Evolutionary conservation across 2,113 vertebrate species (phyloP).

Genomic region (Malurus elegans): DNA sequence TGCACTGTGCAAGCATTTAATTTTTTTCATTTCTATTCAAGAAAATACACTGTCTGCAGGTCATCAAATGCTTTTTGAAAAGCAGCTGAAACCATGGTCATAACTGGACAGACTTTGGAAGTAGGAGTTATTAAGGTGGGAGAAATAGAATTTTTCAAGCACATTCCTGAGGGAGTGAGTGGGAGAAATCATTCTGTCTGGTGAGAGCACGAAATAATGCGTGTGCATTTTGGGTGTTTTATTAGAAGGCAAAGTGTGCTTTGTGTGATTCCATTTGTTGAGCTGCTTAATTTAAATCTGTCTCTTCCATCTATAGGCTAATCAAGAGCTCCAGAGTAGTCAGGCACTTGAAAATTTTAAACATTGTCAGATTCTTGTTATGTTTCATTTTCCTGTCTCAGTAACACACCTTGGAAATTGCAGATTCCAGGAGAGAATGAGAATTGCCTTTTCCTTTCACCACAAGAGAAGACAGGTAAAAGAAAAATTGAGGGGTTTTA

Average conservation of each 20-base stretch:
- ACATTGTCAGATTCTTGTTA: neutral
- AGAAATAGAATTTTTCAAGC: neutral
- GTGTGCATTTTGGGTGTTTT: neutral
- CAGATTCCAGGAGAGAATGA: neutral
- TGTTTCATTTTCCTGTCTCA: neutral
- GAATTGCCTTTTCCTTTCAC: neutral
- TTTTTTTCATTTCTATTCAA: neutral
- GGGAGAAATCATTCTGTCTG: slow-evolving; percentile 25
- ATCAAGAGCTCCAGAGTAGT: neutral
- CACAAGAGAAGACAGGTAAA: neutral
- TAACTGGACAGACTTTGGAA: neutral
- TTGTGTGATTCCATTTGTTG: neutral
- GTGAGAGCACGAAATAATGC: neutral
- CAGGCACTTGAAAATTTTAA: neutral
- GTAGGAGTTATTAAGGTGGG: neutral
- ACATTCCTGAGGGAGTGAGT: neutral
- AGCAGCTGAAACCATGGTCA: neutral
- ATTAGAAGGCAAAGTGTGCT: neutral
- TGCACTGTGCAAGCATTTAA: neutral
- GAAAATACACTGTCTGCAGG: neutral
- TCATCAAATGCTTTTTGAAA: neutral
- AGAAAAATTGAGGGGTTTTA: neutral
- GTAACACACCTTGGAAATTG: neutral
- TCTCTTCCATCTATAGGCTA: neutral
- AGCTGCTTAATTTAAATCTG: neutral